Conservation (phyloP, 2,113 vertebrate species). For the Sula dactylatra region DNA sequence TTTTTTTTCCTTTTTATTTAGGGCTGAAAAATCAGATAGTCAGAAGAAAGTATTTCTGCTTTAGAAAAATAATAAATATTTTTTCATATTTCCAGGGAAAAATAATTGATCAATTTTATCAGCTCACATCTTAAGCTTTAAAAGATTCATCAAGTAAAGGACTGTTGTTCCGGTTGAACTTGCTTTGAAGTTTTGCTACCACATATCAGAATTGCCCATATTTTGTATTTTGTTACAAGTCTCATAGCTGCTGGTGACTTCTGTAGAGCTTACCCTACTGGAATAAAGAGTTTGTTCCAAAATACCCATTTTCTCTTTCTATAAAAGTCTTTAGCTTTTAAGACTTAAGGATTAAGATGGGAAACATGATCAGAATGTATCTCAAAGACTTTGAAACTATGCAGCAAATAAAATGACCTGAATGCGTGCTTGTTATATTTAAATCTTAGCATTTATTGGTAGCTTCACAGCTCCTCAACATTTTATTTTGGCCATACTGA, state of each 20-base stretch:
- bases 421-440: neutral
- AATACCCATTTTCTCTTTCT: neutral
- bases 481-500: neutral
- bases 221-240: neutral
- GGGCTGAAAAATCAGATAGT: neutral
- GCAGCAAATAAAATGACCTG: neutral
- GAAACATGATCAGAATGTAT: neutral
- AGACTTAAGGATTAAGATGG: neutral
- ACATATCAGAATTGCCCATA: neutral
- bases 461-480: neutral
- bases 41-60: neutral
- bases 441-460: neutral
- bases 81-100: neutral
- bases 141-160: neutral
- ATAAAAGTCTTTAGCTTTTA: neutral
- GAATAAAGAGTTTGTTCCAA: neutral
- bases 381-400: neutral
- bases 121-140: neutral
- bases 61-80: neutral
- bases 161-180: neutral
- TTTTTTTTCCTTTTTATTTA: neutral
- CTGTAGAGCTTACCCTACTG: neutral
- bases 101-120: neutral
- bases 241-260: neutral
- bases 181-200: neutral